Evolutionary conservation across 2,797 vertebrate genomes (phyloP).

Genomic region (Otolemur crassicaudatus): DNA sequence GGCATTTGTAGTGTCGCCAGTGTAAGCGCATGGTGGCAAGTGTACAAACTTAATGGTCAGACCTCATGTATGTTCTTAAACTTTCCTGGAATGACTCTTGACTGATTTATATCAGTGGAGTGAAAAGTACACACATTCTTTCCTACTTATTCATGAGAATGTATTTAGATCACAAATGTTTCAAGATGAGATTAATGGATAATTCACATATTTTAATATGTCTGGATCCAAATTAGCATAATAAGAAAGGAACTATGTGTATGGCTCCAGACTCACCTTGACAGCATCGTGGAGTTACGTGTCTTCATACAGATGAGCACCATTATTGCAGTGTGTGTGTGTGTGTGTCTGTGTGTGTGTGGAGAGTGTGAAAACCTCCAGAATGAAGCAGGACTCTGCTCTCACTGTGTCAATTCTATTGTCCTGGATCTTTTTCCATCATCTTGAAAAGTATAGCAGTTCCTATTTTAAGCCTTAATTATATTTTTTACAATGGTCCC

Average conservation of each 20-base stretch:
- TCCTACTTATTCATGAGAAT: background rate
- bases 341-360: background rate
- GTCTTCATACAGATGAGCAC: background rate
- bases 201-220: constrained; percentile 20
- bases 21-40: too few relatives aligned
- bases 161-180: background rate
- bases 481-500: background rate
- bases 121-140: background rate
- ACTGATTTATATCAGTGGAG: background rate
- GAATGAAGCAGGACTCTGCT: background rate
- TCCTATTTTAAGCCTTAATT: background rate
- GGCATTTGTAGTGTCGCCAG: too few relatives aligned
- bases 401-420: background rate
- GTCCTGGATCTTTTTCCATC: background rate
- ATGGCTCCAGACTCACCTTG: background rate
- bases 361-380: background rate
- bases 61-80: background rate
- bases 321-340: background rate
- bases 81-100: background rate
- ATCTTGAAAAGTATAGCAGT: background rate
- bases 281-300: background rate
- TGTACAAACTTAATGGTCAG: too few relatives aligned
- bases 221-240: background rate
- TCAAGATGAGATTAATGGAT: background rate
- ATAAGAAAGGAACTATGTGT: background rate